Percentiles rank a stretch among this genome's conserved stretches.
Evolutionary conservation across 2,113 vertebrate genomes (phyloP).

Genomic region (Ceyx margarethae): DNA sequence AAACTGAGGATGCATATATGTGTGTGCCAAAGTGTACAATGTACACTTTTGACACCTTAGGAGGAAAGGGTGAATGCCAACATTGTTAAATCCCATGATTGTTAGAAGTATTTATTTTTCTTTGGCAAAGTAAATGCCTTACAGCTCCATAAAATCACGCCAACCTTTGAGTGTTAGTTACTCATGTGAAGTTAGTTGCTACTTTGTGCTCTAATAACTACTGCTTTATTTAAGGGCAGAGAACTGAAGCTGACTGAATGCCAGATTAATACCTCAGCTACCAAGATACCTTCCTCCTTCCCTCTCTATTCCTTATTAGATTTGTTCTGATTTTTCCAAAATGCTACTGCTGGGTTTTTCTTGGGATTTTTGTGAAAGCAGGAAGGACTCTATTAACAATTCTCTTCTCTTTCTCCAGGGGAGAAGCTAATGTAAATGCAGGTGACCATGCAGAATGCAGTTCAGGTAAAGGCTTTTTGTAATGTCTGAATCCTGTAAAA

Average conservation of each 20-base stretch:
- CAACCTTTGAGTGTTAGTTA: background rate
- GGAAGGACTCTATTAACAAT: background rate
- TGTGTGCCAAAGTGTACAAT: background rate
- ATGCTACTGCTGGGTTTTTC: background rate
- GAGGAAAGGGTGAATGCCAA: background rate
- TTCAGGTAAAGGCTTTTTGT: constrained; percentile 71
- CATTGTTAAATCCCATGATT: background rate
- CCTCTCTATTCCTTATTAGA: background rate
- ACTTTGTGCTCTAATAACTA: background rate
- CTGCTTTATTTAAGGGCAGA: background rate
- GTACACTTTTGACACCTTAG: background rate
- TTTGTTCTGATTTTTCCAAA: background rate
- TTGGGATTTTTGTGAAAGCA: background rate
- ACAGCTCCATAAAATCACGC: background rate
- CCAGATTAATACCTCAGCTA: background rate
- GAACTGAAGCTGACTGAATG: background rate
- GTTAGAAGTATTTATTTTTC: background rate
- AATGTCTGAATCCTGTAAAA: background rate
- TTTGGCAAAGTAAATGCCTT: background rate
- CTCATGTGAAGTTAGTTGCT: background rate
- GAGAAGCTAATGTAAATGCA: constrained; percentile 31
- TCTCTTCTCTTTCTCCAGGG: constrained; percentile 44
- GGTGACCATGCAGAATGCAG: constrained; percentile 74
- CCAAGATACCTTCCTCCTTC: background rate
- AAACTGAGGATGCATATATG: background rate